Percentiles rank a stretch among this genome's conserved stretches.
Evolutionary conservation across 2,797 vertebrate species (phyloP).

Genomic region (Nannoperca australis): DNA sequence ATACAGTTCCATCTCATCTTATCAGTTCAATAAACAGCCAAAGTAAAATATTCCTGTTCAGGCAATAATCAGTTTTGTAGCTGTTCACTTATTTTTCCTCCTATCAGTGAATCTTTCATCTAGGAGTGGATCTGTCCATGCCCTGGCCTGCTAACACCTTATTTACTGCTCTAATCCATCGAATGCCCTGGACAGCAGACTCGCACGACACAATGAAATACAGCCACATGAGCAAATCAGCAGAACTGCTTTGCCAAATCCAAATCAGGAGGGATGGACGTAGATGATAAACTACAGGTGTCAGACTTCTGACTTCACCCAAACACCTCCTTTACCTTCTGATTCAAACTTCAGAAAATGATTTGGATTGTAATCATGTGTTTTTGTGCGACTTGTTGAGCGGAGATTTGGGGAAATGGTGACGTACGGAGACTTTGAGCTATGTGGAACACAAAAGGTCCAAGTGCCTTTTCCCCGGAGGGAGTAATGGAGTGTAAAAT

Average conservation of each 20-base stretch:
- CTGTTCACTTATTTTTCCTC: not conserved
- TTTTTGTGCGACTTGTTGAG: constrained; percentile 26
- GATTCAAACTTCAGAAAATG: constrained; percentile 7
- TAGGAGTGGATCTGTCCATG: not conserved
- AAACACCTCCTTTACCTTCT: not conserved
- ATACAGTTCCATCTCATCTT: constrained; percentile 1
- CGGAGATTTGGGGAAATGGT: constrained; percentile 13
- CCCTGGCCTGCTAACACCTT: not conserved
- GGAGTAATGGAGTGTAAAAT: constrained; percentile 72
- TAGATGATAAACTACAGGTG: constrained; percentile 15
- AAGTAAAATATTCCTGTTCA: not conserved
- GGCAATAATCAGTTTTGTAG: not conserved
- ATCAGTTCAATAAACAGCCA: not conserved
- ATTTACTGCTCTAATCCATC: constrained; percentile 47
- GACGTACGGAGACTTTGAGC: constrained; percentile 36
- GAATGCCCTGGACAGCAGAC: constrained; percentile 1
- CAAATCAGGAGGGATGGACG: constrained; percentile 12
- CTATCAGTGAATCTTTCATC: constrained; percentile 19
- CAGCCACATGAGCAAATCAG: constrained; percentile 15
- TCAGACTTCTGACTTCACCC: not conserved
- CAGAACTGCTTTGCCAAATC: constrained; percentile 19
- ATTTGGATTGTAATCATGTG: constrained; percentile 32
- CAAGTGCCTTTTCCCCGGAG: constrained; percentile 66
- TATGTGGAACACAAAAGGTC: constrained; percentile 48
- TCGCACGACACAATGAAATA: constrained; percentile 14